phyloP scores from a whole-genome alignment of 2,113 vertebrate genomes.

The Centropristis striata region DNA sequence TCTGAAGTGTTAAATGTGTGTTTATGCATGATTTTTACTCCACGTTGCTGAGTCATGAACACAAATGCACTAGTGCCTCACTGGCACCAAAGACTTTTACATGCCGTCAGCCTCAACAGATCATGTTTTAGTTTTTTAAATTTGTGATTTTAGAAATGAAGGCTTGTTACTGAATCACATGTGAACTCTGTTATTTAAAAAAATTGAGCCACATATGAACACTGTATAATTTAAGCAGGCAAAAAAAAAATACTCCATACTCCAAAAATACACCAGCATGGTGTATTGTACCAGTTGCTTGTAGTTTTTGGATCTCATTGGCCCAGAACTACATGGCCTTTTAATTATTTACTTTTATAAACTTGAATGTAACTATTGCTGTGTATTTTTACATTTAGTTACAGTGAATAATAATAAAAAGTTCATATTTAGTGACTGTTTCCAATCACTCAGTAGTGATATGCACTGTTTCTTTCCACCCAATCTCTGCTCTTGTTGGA shows the following conservation, averaged over 20 bases:
- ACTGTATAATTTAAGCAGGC: background rate
- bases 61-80: constrained; percentile 33
- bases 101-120: background rate
- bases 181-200: constrained; percentile 5
- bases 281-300: background rate
- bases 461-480: too few species aligned
- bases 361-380: background rate
- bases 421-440: too few species aligned
- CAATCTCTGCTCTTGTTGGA: too few species aligned
- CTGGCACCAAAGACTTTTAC: constrained; percentile 7
- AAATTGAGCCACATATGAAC: constrained; percentile 13
- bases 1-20: constrained; percentile 11
- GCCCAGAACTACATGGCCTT: background rate
- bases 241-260: background rate
- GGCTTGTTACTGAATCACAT: background rate
- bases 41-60: background rate
- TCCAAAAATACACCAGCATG: background rate
- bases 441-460: too few species aligned
- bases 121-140: background rate
- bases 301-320: background rate
- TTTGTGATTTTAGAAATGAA: constrained; percentile 20
- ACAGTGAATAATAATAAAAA: background rate
- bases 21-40: constrained; percentile 10
- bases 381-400: background rate
- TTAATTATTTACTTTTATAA: background rate